phyloP scores from a whole-genome alignment of 2,888 invertebrate genomes.

The Prosapia bicincta region DNA sequence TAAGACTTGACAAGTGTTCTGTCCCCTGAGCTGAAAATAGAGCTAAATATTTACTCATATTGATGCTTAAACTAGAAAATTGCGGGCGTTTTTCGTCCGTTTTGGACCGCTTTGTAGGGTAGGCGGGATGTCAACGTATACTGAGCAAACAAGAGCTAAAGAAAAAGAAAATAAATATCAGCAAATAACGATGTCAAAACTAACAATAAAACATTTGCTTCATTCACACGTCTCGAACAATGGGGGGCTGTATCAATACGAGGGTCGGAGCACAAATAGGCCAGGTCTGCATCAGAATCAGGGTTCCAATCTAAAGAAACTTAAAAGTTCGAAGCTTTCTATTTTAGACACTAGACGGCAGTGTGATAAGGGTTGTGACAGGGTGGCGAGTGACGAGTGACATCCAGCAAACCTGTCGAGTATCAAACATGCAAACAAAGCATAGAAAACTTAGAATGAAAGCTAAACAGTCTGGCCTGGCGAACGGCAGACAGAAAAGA shows the following conservation, averaged over 20 bases:
- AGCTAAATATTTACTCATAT: neutral
- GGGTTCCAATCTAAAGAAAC: neutral
- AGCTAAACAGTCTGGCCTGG: too few relatives aligned
- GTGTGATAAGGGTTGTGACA: neutral
- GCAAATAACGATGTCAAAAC: slow-evolving; percentile 2
- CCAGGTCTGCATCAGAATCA: neutral
- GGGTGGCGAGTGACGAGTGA: neutral
- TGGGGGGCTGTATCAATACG: neutral
- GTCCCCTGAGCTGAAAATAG: neutral
- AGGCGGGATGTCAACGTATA: neutral
- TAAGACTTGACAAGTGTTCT: too few relatives aligned
- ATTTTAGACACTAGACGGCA: neutral
- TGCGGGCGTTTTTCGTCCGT: neutral
- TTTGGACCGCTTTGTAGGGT: neutral
- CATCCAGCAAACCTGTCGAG: neutral
- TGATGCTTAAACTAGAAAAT: neutral
- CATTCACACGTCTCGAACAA: neutral
- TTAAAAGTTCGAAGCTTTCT: neutral
- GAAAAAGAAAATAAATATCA: neutral
- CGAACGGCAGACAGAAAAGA: too few relatives aligned
- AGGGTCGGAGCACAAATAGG: neutral
- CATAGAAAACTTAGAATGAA: neutral
- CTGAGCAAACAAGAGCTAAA: neutral
- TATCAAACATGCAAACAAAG: neutral
- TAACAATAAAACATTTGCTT: neutral